These are phyloP conservation scores for Pitangus sulphuratus DNA, from an alignment of 2,797 vertebrate genomes.

Conservation along the genomic window DNA sequence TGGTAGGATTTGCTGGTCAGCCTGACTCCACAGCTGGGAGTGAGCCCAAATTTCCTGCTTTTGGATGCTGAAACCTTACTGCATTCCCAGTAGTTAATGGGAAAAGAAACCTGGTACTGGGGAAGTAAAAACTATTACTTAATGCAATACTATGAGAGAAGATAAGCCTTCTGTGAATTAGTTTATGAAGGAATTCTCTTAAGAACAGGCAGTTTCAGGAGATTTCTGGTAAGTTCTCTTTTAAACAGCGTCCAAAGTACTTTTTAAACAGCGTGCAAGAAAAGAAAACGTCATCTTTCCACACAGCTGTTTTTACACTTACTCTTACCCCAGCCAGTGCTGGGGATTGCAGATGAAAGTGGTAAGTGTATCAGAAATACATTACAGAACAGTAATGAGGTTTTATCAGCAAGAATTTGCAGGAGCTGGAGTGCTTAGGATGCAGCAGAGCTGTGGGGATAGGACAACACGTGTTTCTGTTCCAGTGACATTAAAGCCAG, in stretches of 20 bases:
- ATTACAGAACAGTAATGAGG: constrained; percentile 35
- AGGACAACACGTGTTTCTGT: constrained; percentile 1
- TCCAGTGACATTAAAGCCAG: background rate
- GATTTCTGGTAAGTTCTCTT: background rate
- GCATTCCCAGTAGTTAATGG: background rate
- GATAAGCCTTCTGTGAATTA: background rate
- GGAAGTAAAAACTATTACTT: background rate
- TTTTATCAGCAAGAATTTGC: constrained; percentile 44
- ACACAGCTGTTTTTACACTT: constrained; percentile 1
- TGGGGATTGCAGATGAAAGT: background rate
- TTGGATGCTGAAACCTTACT: background rate
- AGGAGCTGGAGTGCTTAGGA: background rate
- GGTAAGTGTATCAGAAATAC: background rate
- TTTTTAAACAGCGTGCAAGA: background rate
- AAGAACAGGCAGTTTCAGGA: background rate
- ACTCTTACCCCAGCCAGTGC: background rate
- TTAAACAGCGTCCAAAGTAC: background rate
- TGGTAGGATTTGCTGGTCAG: background rate
- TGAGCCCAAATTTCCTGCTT: background rate
- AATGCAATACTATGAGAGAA: background rate
- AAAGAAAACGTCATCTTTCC: background rate
- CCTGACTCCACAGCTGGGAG: background rate
- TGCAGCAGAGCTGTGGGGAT: background rate
- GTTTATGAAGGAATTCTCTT: background rate
- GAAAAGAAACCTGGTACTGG: background rate